These are phyloP conservation scores for Drymodes brunneopygia DNA, from an alignment of 2,113 vertebrate species.

Conservation along the genomic window DNA sequence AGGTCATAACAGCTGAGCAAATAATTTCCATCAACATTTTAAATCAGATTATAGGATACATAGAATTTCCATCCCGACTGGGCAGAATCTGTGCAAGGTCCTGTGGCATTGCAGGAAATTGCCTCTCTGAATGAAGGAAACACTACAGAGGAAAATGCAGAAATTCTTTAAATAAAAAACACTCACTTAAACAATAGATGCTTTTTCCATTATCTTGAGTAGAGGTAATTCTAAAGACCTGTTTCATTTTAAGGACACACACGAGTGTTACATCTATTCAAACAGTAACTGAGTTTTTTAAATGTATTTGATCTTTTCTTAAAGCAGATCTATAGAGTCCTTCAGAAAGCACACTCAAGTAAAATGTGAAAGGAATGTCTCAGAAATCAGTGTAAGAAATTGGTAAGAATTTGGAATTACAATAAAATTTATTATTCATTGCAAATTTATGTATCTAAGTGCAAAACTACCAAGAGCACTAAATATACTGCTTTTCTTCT, in stretches of 20 bases:
- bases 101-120: not conserved
- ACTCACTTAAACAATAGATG: not conserved
- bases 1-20: constrained; percentile 59
- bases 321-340: too few species aligned
- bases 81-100: not conserved
- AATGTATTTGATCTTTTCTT: not conserved
- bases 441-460: not conserved
- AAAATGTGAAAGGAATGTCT: not conserved
- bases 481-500: not conserved
- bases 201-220: not conserved
- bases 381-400: not conserved
- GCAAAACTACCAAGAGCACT: not conserved
- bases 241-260: not conserved
- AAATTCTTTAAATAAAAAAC: not conserved
- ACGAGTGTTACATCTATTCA: not conserved
- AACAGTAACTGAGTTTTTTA: not conserved
- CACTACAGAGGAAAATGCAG: not conserved
- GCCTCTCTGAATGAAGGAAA: not conserved
- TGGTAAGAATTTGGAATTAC: not conserved
- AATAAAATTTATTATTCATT: not conserved
- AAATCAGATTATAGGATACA: constrained; percentile 12
- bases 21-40: constrained; percentile 53
- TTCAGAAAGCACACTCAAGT: not conserved
- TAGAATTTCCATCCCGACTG: constrained; percentile 24
- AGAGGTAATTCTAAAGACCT: not conserved